These are phyloP conservation scores for Paratrypauchen microcephalus DNA, from an alignment of 2,797 vertebrate species.

Conservation along the genomic window DNA sequence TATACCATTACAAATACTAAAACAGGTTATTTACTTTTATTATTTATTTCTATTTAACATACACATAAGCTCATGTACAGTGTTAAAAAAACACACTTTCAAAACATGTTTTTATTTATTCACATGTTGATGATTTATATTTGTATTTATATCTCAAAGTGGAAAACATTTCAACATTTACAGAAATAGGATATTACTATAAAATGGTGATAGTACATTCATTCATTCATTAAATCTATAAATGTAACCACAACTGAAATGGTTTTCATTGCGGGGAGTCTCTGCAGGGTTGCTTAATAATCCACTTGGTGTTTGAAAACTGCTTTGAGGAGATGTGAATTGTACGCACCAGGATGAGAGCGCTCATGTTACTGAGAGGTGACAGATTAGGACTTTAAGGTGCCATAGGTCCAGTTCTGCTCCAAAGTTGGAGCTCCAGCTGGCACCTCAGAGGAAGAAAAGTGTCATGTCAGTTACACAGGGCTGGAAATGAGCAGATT, in stretches of 20 bases:
- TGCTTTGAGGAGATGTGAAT: background rate
- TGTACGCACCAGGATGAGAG: background rate
- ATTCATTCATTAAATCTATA: too few species aligned
- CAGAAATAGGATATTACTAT: background rate
- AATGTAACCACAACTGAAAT: background rate
- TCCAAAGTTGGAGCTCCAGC: slow-evolving; percentile 32
- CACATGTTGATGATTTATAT: slow-evolving; percentile 5
- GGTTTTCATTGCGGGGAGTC: background rate
- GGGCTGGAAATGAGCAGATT: slow-evolving; percentile 64
- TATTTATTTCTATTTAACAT: too few species aligned
- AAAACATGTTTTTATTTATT: background rate
- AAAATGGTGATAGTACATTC: background rate
- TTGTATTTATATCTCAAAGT: background rate
- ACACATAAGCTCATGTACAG: too few species aligned
- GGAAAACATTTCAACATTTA: background rate
- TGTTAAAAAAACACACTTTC: background rate
- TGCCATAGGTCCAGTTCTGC: slow-evolving; percentile 16
- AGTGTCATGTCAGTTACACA: slow-evolving; percentile 33
- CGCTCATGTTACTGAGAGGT: background rate
- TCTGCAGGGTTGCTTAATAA: background rate
- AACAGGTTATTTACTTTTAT: too few species aligned
- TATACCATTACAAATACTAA: background rate
- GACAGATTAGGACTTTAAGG: slow-evolving; percentile 13
- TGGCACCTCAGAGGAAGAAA: slow-evolving; percentile 30
- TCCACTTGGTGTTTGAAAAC: background rate